Evolutionary conservation across 2,113 vertebrate species (phyloP), one percentile per base, ranked within the genome.

Genomic region (Oxyruncus cristatus): DNA sequence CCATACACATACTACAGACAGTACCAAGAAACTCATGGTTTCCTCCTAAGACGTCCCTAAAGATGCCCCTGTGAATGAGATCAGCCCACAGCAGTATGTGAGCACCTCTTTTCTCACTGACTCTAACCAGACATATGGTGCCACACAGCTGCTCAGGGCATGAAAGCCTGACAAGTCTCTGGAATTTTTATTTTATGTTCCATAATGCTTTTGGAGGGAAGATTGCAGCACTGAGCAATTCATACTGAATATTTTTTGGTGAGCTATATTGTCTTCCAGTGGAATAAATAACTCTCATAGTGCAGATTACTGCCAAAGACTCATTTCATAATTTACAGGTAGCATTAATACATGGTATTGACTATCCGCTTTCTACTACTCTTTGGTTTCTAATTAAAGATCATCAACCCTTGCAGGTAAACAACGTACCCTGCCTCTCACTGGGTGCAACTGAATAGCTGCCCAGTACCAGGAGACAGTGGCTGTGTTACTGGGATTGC

Each of bases 111-210:
- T 37, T 87, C 46, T 59, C 63, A 39, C 22, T 26, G 19, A 37
- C 41, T 90, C 56, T 47, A 79, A 30, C 44, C 62, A 47, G 61
- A 81, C 1, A 1, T 11, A 24, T 81, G 33, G 42, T 19, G 21
- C 26, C 55, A 63, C 35, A 63, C 1, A 8, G 61, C 65, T 81
- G 37, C 68, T 63, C 39, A 22, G 56, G 11, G 14, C 0, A 0
- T 42, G 49, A 61, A 72, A 68, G 16, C 24, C 46, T 67, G 14
- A 33, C 2, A 11, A 19, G 6, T 20, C 14, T 71, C 56, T 52
- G 49, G 27, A 55, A 30, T 49, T 65, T 63, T 30, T 19, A 4
- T 89, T 94, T 94, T 65, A 32, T 28, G 16, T 19, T 22, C 3
- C 33, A 9, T 23, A 72, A 15, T n/a, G 18, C 22, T 82, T 32